phyloP scores from a whole-genome alignment of 1,140 invertebrate genomes.

The Hycleus phaleratus region DNA sequence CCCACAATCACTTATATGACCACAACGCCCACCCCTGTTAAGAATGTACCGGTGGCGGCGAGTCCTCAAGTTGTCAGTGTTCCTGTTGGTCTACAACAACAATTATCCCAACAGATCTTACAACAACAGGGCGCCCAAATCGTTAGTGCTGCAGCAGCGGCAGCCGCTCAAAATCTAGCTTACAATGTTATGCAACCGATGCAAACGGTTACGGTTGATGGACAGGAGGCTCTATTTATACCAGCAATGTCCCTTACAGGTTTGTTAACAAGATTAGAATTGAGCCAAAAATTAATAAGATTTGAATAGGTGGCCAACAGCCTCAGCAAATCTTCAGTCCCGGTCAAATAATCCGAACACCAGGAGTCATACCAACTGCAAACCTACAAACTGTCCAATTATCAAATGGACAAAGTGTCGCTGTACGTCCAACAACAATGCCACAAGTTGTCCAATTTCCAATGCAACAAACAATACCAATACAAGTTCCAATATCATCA shows the following conservation, averaged over 20 bases:
- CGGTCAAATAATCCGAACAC: slow-evolving; percentile 37
- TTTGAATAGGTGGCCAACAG: slow-evolving; percentile 42
- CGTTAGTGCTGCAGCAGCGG: slow-evolving; percentile 23
- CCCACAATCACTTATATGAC: slow-evolving; percentile 23
- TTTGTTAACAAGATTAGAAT: not conserved
- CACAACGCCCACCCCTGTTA: slow-evolving; percentile 29
- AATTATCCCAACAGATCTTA: slow-evolving; percentile 34
- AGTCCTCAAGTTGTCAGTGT: slow-evolving; percentile 32
- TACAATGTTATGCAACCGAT: slow-evolving; percentile 61
- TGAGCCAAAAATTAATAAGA: not conserved
- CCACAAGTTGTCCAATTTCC: slow-evolving; percentile 67
- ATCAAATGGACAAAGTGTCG: slow-evolving; percentile 65
- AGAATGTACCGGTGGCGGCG: slow-evolving; percentile 28
- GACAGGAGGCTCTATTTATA: slow-evolving; percentile 85
- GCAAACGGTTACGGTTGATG: slow-evolving; percentile 87
- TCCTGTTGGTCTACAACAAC: slow-evolving; percentile 31
- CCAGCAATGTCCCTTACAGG: slow-evolving; percentile 47
- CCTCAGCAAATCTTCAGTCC: slow-evolving; percentile 41
- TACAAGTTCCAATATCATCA: slow-evolving; percentile 85
- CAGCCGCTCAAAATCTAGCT: slow-evolving; percentile 45
- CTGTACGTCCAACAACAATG: slow-evolving; percentile 40
- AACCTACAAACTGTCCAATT: slow-evolving; percentile 47
- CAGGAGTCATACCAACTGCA: slow-evolving; percentile 29
- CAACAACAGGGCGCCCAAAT: slow-evolving; percentile 35
- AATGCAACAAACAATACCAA: slow-evolving; percentile 79